Base-by-base conservation (phyloP, 2,888 invertebrate species). In the Chorisops tibialis region DNA sequence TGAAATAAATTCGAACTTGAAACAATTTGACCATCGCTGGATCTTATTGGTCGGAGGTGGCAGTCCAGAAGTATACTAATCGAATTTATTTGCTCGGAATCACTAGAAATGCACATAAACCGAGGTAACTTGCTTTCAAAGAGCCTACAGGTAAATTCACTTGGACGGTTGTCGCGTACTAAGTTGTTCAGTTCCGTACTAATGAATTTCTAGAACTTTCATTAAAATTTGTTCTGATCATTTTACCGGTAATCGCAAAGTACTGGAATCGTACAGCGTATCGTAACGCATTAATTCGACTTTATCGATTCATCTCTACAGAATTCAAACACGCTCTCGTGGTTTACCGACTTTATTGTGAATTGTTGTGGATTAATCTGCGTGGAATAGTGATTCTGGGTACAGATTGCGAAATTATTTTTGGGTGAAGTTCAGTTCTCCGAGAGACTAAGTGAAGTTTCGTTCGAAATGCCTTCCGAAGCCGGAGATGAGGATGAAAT, bases 401-500 rank as follows among this genome's bases (percentile, higher is more conserved):
- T n/a, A n/a, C n/a, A n/a, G n/a, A n/a, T n/a, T n/a, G n/a, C n/a
- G n/a, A n/a, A n/a, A n/a, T n/a, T n/a, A n/a, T n/a, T n/a, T n/a
- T n/a, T n/a, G 39, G 3, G 4, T 14, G 4, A 12, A 39, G 39
- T 14, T 39, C 39, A 16, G 4, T 39, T 4, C n/a, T 7, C 4
- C 12, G 39, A 39, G 39, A n/a, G n/a, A n/a, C n/a, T n/a, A n/a
- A n/a, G 16, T 39, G 16, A 22, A 19, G 12, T 30, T 51, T 41
- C 11, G 24, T 58, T 51, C 5, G 45, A 59, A 63, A 59, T 63
- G 59, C 59, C 75, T 63, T 74, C 72, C 65, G 75, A 75, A 38
- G 77, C 75, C 43, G 75, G 74, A 12, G 69, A 69, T 56, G 73
- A 72, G 35, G 73, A 75, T 30, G 74, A 76, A 21, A 69, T 76